Percentiles rank a stretch among this genome's conserved stretches.
Evolutionary conservation across 2,888 invertebrate genomes (phyloP).

Genomic region (Orthosia cruda): DNA sequence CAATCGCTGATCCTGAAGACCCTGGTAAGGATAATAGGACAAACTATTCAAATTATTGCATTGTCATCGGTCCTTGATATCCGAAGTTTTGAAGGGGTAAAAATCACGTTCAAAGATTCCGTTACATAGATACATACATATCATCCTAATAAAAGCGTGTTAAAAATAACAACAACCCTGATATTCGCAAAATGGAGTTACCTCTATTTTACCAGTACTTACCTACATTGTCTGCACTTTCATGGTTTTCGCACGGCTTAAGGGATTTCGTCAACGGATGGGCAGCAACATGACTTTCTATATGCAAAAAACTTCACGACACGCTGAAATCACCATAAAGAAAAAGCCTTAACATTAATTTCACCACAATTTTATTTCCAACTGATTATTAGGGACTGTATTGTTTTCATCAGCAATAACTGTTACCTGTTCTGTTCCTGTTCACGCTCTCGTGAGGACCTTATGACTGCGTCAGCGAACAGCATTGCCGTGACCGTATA

Average conservation of each 20-base stretch:
- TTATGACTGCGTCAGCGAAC: no score
- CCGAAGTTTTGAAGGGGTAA: no score
- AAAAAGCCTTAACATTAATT: not conserved
- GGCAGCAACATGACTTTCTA: not conserved
- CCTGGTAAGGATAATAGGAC: no score
- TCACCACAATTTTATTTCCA: not conserved
- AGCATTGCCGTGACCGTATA: no score
- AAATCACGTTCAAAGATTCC: no score
- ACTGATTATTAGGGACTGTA: not conserved
- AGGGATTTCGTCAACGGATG: not conserved
- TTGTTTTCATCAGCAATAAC: not conserved
- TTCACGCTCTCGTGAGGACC: no score
- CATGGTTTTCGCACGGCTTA: not conserved
- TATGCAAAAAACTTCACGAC: not conserved
- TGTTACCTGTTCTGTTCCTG: no score
- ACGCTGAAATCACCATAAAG: slow-evolving; percentile 7
- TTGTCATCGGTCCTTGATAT: no score
- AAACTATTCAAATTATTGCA: no score
- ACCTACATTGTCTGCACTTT: not conserved
- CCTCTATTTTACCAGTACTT: not conserved
- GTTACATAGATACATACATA: no score
- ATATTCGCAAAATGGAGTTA: not conserved
- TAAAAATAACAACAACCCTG: not conserved
- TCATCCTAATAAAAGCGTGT: no score
- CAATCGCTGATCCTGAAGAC: no score